Conservation (phyloP, 2,113 vertebrate species). For the Podarcis raffonei region DNA sequence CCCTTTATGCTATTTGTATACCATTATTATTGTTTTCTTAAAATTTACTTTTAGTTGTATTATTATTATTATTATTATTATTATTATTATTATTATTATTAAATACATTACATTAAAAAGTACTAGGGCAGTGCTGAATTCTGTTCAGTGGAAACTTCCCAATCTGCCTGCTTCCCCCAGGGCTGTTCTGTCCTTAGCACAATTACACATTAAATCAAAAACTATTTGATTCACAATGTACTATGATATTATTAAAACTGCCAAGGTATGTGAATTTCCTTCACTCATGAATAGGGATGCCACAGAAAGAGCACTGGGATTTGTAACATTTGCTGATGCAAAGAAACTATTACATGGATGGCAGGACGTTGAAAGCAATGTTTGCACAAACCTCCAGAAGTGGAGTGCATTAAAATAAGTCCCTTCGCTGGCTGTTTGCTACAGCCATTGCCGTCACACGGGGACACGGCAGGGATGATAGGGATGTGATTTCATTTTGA, state of each 20-base stretch:
- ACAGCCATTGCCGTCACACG: accelerated
- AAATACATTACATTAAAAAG: neutral
- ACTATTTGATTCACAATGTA: neutral
- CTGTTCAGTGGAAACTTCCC: constrained; percentile 11
- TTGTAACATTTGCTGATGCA: neutral
- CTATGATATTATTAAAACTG: constrained; percentile 23
- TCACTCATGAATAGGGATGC: neutral
- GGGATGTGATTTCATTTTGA: neutral
- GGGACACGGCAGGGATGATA: neutral
- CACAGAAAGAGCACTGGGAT: neutral
- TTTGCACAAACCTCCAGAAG: neutral
- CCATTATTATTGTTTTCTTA: neutral
- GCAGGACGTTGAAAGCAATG: neutral
- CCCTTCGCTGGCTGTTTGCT: neutral
- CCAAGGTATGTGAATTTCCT: neutral
- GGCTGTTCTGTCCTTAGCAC: neutral
- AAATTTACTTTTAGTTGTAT: neutral
- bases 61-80: neutral
- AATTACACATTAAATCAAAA: constrained; percentile 7
- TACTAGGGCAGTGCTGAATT: neutral
- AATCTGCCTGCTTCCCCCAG: neutral
- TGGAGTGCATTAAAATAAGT: neutral
- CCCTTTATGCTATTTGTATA: neutral
- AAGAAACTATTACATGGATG: neutral
- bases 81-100: neutral